Percentiles rank a stretch among this genome's conserved stretches.
These are phyloP conservation scores for Leucoptera coffeella DNA, from an alignment of 2,888 invertebrate genomes.

Conservation along the genomic window DNA sequence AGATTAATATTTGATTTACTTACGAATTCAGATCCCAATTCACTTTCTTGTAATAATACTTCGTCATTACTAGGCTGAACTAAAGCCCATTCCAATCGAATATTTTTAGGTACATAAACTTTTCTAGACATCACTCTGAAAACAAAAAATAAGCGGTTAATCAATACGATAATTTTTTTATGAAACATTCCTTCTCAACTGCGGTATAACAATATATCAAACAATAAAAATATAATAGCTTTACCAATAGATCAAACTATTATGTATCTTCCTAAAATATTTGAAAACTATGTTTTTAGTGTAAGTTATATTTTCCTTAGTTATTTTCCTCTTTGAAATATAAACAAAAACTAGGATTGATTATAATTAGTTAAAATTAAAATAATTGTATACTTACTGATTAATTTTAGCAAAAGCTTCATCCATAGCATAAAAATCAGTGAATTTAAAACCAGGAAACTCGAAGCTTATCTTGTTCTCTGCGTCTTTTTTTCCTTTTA, in stretches of 20 bases:
- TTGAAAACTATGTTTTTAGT: too few species aligned
- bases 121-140: constrained; percentile 12
- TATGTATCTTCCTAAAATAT: too few species aligned
- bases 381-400: constrained; percentile 18
- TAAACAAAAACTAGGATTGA: too few species aligned
- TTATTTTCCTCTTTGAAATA: too few species aligned
- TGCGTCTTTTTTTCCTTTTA: constrained; percentile 16
- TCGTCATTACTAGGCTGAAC: constrained; percentile 10
- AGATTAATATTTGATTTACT: too few species aligned
- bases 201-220: too few species aligned
- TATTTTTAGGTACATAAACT: constrained; percentile 15
- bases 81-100: constrained; percentile 21
- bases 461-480: constrained; percentile 19
- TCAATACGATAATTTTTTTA: too few species aligned
- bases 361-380: background rate
- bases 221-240: too few species aligned
- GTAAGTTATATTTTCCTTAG: too few species aligned
- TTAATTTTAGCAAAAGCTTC: constrained; percentile 26
- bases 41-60: constrained; percentile 9
- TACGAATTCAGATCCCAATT: constrained; percentile 13
- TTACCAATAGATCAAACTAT: too few species aligned
- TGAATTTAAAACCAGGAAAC: constrained; percentile 27
- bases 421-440: constrained; percentile 18
- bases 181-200: too few species aligned
- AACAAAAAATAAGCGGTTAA: too few species aligned